These are phyloP conservation scores for Craseonycteris thonglongyai DNA, from an alignment of 2,113 vertebrate genomes.

Conservation along the genomic window DNA sequence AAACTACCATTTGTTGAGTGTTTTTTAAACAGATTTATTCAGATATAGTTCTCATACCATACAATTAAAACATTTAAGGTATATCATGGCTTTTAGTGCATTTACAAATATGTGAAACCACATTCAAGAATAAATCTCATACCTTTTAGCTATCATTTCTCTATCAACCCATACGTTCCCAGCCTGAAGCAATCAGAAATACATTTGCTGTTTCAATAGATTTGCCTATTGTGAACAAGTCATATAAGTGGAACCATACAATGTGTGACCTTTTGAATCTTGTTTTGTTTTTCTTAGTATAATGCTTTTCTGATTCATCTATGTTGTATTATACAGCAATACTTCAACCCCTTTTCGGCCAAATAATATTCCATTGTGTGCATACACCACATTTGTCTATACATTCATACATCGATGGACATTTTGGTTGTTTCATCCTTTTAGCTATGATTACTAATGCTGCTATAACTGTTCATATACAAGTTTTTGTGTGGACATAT, in stretches of 20 bases:
- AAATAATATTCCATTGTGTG: neutral
- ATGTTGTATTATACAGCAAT: neutral
- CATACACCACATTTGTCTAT: neutral
- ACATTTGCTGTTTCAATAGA: neutral
- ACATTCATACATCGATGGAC: neutral
- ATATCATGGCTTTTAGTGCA: neutral
- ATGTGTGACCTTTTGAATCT: neutral
- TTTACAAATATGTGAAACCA: neutral
- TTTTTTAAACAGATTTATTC: neutral
- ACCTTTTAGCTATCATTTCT: neutral
- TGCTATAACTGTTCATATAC: neutral
- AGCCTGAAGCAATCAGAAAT: neutral
- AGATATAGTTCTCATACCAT: neutral
- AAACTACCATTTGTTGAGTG: neutral
- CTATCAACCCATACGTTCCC: too few species aligned
- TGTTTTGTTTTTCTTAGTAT: neutral
- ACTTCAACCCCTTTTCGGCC: neutral
- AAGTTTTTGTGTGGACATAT: neutral
- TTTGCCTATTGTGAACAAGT: neutral
- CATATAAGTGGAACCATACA: neutral
- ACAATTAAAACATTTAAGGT: neutral
- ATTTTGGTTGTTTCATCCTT: neutral
- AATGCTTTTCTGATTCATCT: neutral
- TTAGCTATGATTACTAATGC: neutral
- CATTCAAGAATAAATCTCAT: neutral